Conservation (phyloP, 2,113 vertebrate genomes). For the Excalfactoria chinensis region DNA sequence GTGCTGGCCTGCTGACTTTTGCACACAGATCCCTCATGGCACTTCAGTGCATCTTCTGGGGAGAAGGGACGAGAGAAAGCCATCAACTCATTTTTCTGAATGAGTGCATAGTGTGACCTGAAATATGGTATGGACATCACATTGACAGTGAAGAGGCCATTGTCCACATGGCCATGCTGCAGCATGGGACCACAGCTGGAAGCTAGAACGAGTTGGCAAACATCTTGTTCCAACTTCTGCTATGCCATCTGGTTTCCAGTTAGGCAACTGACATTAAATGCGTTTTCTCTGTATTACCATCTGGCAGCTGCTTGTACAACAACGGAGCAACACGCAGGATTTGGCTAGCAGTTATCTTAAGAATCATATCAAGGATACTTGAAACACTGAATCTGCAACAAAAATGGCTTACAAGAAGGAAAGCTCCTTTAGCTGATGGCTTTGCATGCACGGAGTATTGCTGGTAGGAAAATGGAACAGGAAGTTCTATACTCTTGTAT, state of each 20-base stretch:
- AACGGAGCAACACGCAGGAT: slow-evolving; percentile 16
- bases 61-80: background rate
- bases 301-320: slow-evolving; percentile 65
- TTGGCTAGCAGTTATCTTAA: slow-evolving; percentile 34
- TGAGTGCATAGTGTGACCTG: fast-evolving
- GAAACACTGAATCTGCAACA: background rate
- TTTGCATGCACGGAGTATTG: background rate
- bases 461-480: background rate
- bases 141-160: background rate
- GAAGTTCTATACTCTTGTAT: background rate
- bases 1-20: background rate
- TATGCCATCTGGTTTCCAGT: slow-evolving; percentile 56
- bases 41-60: background rate
- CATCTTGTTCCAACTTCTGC: slow-evolving; percentile 24
- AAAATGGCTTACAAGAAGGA: background rate
- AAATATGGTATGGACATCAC: fast-evolving
- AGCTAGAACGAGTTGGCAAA: slow-evolving; percentile 10
- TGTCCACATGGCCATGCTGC: background rate
- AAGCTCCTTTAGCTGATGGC: background rate
- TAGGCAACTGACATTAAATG: slow-evolving; percentile 42
- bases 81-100: background rate
- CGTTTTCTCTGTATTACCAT: slow-evolving; percentile 30
- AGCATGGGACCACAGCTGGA: slow-evolving; percentile 29
- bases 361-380: slow-evolving; percentile 30
- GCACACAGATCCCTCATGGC: background rate